These are phyloP conservation scores for Acheta domesticus DNA, from an alignment of 2,888 invertebrate species.

Conservation along the genomic window DNA sequence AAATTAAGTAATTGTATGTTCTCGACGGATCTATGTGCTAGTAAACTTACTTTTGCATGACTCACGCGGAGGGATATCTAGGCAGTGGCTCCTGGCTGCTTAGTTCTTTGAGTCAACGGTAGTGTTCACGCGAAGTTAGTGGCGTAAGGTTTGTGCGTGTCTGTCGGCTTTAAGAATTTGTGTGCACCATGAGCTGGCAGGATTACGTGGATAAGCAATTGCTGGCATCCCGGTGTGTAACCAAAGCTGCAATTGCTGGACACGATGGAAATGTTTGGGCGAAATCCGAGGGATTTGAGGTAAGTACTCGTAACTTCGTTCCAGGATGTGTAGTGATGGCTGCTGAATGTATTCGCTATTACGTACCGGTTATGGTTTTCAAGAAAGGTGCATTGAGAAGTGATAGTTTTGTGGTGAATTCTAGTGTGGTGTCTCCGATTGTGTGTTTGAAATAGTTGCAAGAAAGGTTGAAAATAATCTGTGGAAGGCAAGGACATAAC, in stretches of 20 bases:
- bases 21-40: no score
- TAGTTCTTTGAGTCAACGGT: slow-evolving; percentile 37
- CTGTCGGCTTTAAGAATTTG: slow-evolving; percentile 24
- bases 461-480: slow-evolving; percentile 88
- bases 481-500: slow-evolving; percentile 88
- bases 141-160: slow-evolving; percentile 35
- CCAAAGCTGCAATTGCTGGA: slow-evolving; percentile 91
- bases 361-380: slow-evolving; percentile 10
- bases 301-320: slow-evolving; percentile 58
- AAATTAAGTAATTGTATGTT: no score
- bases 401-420: neutral
- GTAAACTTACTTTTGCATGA: no score
- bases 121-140: slow-evolving; percentile 38
- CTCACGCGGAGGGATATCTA: slow-evolving; percentile 35
- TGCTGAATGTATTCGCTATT: neutral
- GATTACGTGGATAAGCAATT: slow-evolving; percentile 97
- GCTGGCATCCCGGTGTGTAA: slow-evolving; percentile 90
- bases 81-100: slow-evolving; percentile 25
- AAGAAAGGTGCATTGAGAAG: neutral
- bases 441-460: no score
- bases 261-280: slow-evolving; percentile 95
- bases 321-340: neutral
- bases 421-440: neutral
- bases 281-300: slow-evolving; percentile 89
- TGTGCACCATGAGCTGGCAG: slow-evolving; percentile 87